phyloP scores from a whole-genome alignment of 2,888 invertebrate species.

The Patella caerulea region DNA sequence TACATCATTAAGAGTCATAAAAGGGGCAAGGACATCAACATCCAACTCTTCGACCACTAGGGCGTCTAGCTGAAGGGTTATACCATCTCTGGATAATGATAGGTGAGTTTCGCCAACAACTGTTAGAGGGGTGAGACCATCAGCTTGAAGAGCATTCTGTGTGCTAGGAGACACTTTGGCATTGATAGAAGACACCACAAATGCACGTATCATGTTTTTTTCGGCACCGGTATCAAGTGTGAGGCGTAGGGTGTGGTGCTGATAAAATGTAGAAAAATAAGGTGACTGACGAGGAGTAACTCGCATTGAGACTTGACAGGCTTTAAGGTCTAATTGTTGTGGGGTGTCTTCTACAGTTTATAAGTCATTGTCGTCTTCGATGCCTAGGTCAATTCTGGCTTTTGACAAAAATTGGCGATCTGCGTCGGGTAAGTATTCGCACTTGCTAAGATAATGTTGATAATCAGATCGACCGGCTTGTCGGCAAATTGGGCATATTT shows the following conservation, averaged over 20 bases:
- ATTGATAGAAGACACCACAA: neutral
- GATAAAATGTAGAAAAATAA: neutral
- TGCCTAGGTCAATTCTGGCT: neutral
- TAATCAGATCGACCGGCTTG: neutral
- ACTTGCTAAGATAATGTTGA: neutral
- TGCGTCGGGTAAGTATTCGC: neutral
- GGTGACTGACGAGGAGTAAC: too few relatives aligned
- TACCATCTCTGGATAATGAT: neutral
- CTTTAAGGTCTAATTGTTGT: too few relatives aligned
- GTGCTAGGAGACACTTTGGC: neutral
- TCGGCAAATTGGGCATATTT: neutral
- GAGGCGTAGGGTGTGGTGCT: neutral
- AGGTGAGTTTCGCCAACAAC: neutral
- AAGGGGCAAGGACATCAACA: neutral
- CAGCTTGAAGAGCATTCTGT: neutral
- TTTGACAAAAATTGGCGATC: neutral
- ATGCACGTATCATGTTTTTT: neutral
- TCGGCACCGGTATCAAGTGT: neutral
- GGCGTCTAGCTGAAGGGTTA: too few relatives aligned
- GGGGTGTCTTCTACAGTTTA: too few relatives aligned
- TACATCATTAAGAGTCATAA: neutral
- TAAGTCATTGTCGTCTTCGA: too few relatives aligned
- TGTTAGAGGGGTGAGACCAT: neutral
- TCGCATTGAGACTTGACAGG: too few relatives aligned
- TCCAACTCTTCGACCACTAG: neutral